Evolutionary conservation across 1,140 invertebrate genomes (phyloP).

Genomic region (Bombus affinis): DNA sequence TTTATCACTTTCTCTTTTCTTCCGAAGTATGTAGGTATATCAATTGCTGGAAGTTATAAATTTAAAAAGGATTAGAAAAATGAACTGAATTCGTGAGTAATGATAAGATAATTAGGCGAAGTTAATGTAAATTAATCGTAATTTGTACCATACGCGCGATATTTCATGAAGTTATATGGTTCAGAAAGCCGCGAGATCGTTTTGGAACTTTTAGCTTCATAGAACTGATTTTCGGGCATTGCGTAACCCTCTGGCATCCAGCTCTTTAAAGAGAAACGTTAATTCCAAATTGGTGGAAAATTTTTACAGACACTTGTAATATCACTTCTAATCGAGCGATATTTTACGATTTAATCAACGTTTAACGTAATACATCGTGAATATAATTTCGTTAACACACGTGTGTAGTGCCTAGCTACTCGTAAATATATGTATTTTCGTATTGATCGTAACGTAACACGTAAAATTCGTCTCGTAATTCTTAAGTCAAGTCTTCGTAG

Average conservation of each 20-base stretch:
- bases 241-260: neutral
- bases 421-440: neutral
- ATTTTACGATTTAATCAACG: neutral
- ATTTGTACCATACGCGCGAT: conserved; percentile 34
- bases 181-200: conserved; percentile 1
- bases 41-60: neutral
- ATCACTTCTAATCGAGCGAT: neutral
- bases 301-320: neutral
- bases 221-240: neutral
- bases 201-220: neutral
- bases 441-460: neutral
- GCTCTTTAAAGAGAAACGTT: neutral
- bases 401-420: neutral
- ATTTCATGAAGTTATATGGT: conserved; percentile 11
- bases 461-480: neutral
- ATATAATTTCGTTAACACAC: neutral
- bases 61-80: neutral
- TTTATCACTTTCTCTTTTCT: neutral
- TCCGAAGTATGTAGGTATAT: neutral
- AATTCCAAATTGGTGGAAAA: neutral
- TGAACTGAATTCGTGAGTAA: neutral
- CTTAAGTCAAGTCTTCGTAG: conserved; percentile 11
- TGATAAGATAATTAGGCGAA: neutral
- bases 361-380: neutral
- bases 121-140: conserved; percentile 25